phyloP scores from a whole-genome alignment of 2,113 vertebrate species.

The Gymnocephalus cernua region DNA sequence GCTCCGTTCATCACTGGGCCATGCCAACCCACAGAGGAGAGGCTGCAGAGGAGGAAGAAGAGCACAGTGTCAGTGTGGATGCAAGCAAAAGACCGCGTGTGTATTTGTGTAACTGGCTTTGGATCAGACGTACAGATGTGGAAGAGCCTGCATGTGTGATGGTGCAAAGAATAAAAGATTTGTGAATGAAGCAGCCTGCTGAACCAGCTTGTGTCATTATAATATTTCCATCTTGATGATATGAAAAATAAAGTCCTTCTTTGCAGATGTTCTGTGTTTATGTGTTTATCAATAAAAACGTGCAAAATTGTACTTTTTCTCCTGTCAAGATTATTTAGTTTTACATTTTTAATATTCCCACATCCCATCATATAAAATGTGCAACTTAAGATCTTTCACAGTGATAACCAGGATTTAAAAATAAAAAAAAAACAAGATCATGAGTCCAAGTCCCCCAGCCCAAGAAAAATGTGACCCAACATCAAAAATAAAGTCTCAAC shows the following conservation, averaged over 20 bases:
- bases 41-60: constrained; percentile 54
- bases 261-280: neutral
- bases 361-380: neutral
- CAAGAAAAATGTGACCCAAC: neutral
- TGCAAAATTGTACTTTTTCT: no score
- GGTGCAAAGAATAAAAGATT: constrained; percentile 4
- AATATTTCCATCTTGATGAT: neutral
- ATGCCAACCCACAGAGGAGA: constrained; percentile 88
- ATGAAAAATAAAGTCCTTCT: neutral
- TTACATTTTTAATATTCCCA: neutral
- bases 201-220: constrained; percentile 2
- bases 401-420: neutral
- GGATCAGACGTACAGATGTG: constrained; percentile 5
- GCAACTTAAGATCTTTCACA: neutral
- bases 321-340: neutral
- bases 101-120: constrained; percentile 2
- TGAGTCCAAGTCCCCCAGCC: neutral
- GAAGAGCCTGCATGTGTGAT: constrained; percentile 4
- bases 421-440: neutral
- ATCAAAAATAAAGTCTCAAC: neutral
- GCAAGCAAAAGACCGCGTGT: neutral
- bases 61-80: constrained; percentile 18
- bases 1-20: constrained; percentile 98
- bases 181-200: constrained; percentile 19
- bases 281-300: neutral